Conservation (phyloP, 2,113 vertebrate genomes). For the Podocnemis expansa region DNA sequence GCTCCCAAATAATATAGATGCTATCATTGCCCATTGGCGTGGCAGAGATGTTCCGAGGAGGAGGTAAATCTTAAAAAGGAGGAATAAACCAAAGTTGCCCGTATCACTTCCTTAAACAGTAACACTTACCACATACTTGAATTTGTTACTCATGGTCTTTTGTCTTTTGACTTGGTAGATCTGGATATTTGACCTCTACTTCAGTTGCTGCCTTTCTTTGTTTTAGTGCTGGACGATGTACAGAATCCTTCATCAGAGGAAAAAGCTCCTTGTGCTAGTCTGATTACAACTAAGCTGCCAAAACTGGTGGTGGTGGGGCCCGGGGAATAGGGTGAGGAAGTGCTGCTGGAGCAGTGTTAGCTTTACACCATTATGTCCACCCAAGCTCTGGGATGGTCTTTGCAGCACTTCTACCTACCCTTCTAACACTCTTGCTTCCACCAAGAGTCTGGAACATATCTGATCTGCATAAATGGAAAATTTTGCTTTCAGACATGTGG, state of each 20-base stretch:
- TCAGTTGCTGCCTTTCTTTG: rapidly evolving
- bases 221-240: rapidly evolving
- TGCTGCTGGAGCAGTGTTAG: rapidly evolving
- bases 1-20: conserved; percentile 72
- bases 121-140: neutral
- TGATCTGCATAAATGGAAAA: neutral
- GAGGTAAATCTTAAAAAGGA: conserved; percentile 45
- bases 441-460: rapidly evolving
- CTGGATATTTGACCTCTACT: rapidly evolving
- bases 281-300: neutral
- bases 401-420: rapidly evolving
- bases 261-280: rapidly evolving
- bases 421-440: rapidly evolving
- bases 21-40: neutral
- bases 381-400: rapidly evolving
- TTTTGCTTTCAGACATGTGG: neutral
- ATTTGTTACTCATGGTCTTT: neutral
- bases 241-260: rapidly evolving
- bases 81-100: rapidly evolving
- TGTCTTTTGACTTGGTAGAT: rapidly evolving
- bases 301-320: neutral
- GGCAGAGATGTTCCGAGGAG: conserved; percentile 58
- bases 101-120: neutral
- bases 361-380: rapidly evolving
- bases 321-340: too few relatives aligned